Evolutionary conservation across 92 coral and sea anemone genomes (phyloP).

Genomic region (Porites rus): DNA sequence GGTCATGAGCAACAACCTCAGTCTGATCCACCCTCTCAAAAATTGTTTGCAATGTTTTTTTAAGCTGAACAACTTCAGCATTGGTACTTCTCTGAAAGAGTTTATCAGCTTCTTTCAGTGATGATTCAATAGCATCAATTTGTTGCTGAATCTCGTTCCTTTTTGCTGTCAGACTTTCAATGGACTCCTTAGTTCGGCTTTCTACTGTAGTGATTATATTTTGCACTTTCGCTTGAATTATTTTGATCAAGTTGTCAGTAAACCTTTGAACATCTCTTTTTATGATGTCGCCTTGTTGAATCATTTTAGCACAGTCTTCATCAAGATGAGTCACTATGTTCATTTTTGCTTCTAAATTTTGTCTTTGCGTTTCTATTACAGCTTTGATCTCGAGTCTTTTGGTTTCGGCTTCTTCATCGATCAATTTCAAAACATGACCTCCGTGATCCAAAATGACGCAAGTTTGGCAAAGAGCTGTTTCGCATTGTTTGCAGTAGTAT

Average conservation of each 20-base stretch:
- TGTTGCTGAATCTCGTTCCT: not conserved
- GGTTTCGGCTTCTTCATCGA: not conserved
- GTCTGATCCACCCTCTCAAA: not conserved
- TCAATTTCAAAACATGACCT: not conserved
- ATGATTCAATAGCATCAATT: not conserved
- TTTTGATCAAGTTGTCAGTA: not conserved
- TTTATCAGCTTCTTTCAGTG: not conserved
- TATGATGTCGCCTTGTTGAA: not conserved
- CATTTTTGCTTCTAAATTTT: not conserved
- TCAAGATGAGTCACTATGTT: not conserved
- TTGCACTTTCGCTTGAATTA: not conserved
- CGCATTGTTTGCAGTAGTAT: not conserved
- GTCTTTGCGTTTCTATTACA: not conserved
- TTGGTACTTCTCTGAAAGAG: not conserved
- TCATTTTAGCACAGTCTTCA: not conserved
- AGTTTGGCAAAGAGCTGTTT: not conserved
- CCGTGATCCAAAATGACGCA: not conserved
- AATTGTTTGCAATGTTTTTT: not conserved
- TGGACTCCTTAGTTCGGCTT: not conserved
- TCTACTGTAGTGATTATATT: not conserved
- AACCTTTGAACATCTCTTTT: not conserved
- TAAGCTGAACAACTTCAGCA: not conserved
- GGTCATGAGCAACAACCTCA: not conserved
- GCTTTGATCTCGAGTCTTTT: not conserved
- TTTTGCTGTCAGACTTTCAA: not conserved